phyloP scores from a whole-genome alignment of 2,113 vertebrate species.

The Ochotona princeps region DNA sequence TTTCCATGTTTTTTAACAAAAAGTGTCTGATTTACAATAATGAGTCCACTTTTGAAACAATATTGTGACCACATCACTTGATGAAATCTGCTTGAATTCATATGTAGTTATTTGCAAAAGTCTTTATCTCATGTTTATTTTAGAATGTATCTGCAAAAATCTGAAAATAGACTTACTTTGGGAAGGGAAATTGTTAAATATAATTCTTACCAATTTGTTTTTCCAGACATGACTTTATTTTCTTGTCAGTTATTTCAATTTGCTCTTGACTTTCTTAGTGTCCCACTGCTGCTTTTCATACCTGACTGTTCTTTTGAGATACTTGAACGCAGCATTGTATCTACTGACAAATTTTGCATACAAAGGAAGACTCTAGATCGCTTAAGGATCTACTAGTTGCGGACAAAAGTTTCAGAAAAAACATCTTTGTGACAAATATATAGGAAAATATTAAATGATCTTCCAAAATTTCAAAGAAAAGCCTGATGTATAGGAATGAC shows the following conservation, averaged over 20 bases:
- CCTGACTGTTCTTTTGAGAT: background rate
- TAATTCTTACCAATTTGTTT: conserved; percentile 60
- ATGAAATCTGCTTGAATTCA: conserved; percentile 22
- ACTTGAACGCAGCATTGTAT: background rate
- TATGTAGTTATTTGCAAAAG: background rate
- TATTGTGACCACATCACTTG: background rate
- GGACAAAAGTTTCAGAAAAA: background rate
- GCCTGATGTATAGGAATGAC: too few species aligned
- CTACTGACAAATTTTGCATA: background rate
- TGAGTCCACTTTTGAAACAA: background rate
- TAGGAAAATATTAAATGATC: background rate
- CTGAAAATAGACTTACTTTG: conserved; percentile 64
- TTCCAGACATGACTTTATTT: background rate
- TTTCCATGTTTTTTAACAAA: background rate
- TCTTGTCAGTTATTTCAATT: conserved; percentile 36
- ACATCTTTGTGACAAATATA: background rate
- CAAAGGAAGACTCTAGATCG: background rate
- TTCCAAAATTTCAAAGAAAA: background rate
- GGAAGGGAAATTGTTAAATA: conserved; percentile 64
- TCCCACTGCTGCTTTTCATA: background rate
- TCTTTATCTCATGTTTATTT: conserved; percentile 28
- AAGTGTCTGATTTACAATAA: background rate
- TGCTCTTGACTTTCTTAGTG: background rate
- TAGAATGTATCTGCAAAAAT: conserved; percentile 42
- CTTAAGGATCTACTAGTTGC: background rate